Evolutionary conservation across 2,113 vertebrate genomes (phyloP), one percentile per base, ranked within the genome.

Genomic region (Phalacrocorax carbo): DNA sequence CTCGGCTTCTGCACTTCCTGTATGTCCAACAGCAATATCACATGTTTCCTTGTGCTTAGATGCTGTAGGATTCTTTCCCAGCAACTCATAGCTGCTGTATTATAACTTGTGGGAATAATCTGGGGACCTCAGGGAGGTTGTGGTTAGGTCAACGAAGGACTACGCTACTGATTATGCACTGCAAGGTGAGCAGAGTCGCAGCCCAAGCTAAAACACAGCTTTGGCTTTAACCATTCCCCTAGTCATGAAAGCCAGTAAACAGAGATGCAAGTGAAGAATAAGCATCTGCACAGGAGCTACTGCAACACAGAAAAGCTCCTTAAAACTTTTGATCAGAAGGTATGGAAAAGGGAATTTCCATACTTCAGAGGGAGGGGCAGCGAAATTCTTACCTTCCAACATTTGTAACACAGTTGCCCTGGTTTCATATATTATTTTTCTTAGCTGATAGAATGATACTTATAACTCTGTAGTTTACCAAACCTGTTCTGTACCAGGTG

Each of bases 11-110:
- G 75, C 79, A 9, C 81, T 96, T 81, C 96, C 94, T 86, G 93
- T 1, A 61, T 5, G 62, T 93, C 92, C 82, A 10, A 34, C 92
- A 83, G 92, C 90, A 81, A 0, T 1, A 48, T 14, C 92, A 3
- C 68, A 38, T n/a, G 23, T 38, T 81, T 83, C 76, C 90, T 90
- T 32, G 58, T 58, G 86, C 75, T 77, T 25, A 2, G 54, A 60
- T 86, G 93, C 71, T 5, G 32, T 4, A 13, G 94, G 60, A 97
- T 97, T 97, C 95, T 96, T 96, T 96, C 96, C 96, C 96, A 97
- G 72, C 64, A 66, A 96, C 82, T 96, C 96, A 96, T 60, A 89
- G 75, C 79, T 90, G 62, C 76, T 79, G 79, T 26, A 78, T 70
- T 48, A 30, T 27, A 82, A 1, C 84, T 30, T 69, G 90, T 93